Conservation (phyloP, 2,113 vertebrate species). For the Prionailurus viverrinus region DNA sequence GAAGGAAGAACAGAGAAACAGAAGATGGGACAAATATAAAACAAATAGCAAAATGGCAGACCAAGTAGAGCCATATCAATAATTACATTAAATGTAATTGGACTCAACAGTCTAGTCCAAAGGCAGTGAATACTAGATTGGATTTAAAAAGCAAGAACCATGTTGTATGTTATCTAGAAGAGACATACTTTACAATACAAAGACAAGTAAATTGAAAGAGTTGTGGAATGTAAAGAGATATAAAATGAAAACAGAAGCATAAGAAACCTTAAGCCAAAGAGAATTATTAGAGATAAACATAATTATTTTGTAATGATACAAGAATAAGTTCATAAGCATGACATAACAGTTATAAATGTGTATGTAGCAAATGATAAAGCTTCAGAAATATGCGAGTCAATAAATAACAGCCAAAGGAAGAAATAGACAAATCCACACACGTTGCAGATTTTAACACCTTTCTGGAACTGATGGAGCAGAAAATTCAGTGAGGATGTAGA, state of each 20-base stretch:
- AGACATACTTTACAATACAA: neutral
- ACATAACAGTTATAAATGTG: neutral
- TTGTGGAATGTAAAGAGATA: neutral
- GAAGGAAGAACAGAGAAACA: neutral
- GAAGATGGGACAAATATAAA: neutral
- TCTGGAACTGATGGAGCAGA: neutral
- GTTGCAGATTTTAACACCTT: neutral
- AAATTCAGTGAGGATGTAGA: neutral
- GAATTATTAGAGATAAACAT: neutral
- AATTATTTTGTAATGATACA: neutral
- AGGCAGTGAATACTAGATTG: neutral
- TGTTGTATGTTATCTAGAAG: neutral
- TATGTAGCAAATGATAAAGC: neutral
- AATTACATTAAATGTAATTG: neutral
- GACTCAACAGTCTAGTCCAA: neutral
- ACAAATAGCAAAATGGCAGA: neutral
- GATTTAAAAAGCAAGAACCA: neutral
- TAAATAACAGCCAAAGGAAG: neutral
- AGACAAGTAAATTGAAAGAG: neutral
- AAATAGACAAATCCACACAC: neutral
- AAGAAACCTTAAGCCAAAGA: neutral
- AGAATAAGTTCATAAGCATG: neutral
- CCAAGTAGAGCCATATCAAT: neutral
- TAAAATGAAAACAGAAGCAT: neutral
- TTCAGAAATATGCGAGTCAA: neutral